Percentiles rank a stretch among this genome's conserved stretches.
Evolutionary conservation across 2,113 vertebrate species (phyloP).

Genomic region (Apodemus sylvaticus): DNA sequence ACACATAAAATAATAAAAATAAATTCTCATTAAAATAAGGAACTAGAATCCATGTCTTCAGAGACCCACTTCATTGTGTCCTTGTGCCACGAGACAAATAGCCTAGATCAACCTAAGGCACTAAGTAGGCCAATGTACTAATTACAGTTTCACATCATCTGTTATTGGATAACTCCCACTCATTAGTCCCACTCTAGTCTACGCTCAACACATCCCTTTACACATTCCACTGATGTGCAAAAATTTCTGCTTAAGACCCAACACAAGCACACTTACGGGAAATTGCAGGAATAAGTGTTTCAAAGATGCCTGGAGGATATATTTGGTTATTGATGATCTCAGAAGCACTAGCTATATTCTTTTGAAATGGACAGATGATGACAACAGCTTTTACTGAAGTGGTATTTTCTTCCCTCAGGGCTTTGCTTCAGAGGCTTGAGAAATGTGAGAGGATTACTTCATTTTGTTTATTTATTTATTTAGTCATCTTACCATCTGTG

Average conservation of each 20-base stretch:
- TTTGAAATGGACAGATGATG: conserved; percentile 66
- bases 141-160: background rate
- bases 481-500: conserved; percentile 50
- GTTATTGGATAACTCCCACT: background rate
- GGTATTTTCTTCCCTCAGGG: conserved; percentile 58
- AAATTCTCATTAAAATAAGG: background rate
- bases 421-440: conserved; percentile 45
- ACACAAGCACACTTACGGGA: background rate
- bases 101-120: background rate
- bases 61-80: background rate
- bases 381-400: conserved; percentile 72
- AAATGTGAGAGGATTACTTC: conserved; percentile 73
- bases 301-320: conserved; percentile 63
- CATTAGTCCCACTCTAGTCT: background rate
- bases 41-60: background rate
- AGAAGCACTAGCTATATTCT: conserved; percentile 36
- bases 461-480: conserved; percentile 76
- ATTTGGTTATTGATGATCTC: conserved; percentile 70
- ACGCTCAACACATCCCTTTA: background rate
- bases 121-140: background rate
- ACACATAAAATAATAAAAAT: background rate
- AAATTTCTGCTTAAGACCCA: background rate
- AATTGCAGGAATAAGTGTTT: conserved; percentile 50
- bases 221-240: background rate
- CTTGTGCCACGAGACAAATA: background rate